phyloP scores from a whole-genome alignment of 53 echinoderm and acorn worm genomes.

The Zoroaster sp. region DNA sequence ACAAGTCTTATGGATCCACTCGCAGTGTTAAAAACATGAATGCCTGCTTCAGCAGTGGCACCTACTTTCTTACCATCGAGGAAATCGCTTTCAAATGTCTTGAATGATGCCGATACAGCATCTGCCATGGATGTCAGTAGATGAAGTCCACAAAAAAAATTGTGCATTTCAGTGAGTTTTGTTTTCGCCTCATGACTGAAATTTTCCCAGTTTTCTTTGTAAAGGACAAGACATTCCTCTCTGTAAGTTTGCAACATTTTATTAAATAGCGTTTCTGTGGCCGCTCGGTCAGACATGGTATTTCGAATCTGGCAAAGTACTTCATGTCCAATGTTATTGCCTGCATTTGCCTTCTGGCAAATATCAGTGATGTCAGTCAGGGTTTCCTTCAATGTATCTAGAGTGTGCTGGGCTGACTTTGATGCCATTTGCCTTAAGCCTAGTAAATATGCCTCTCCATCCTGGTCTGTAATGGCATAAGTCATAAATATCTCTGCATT shows the following conservation, averaged over 20 bases:
- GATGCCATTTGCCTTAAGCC: conserved; percentile 58
- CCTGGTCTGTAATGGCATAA: conserved; percentile 43
- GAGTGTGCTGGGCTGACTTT: conserved; percentile 48
- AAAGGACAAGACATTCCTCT: conserved; percentile 38
- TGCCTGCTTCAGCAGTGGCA: conserved; percentile 29
- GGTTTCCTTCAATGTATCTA: conserved; percentile 42
- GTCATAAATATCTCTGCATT: conserved; percentile 56
- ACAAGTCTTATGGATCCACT: conserved; percentile 46
- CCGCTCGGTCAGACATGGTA: conserved; percentile 53
- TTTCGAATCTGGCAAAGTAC: conserved; percentile 49
- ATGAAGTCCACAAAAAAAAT: conserved; percentile 59
- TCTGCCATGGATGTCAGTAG: conserved; percentile 62
- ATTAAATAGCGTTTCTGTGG: conserved; percentile 47
- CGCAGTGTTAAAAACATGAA: conserved; percentile 47
- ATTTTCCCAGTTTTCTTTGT: conserved; percentile 2
- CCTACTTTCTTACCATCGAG: conserved; percentile 46
- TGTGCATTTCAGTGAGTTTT: conserved; percentile 41
- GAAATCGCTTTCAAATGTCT: conserved; percentile 26
- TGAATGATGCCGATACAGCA: conserved; percentile 36
- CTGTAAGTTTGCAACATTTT: conserved; percentile 14
- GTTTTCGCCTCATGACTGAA: conserved; percentile 26
- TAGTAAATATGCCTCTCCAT: conserved; percentile 48
- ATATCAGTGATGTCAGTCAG: neutral
- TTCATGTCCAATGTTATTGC: conserved; percentile 43
- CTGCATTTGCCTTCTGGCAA: conserved; percentile 18